Evolutionary conservation across 1,140 invertebrate species (phyloP), one percentile per base, ranked within the genome.

Genomic region (Philotrypesis tridentata): DNA sequence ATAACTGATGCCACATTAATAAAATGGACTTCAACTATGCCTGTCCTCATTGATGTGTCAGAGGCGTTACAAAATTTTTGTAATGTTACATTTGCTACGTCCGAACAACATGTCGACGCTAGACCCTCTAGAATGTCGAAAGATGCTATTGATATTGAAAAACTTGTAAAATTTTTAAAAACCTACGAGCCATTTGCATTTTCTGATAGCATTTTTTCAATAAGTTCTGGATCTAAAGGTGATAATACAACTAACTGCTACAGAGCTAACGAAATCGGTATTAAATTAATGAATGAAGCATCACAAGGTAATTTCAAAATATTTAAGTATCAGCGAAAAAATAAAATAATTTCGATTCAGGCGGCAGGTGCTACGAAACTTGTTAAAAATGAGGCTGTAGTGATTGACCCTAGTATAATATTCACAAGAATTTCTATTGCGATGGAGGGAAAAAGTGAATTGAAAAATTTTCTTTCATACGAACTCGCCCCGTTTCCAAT

Each of bases 111-210:
- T 70, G 67, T 80, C 23, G 86, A 87, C 40, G 3, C 61, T 12
- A 7, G 55, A 11, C 17, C 2, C 0, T 43, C 48, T 14, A 6
- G 83, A 78, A 78, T 84, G 1, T 1, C 1, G 8, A 63, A 55
- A 78, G 79, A 83, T 63, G 17, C 11, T 1, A 14, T 17, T 1
- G 70, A 89, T 87, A 87, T 86, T 43, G 88, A 89, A 86, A 86
- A 87, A 9, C 89, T 90, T 60, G 83, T 89, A n/a, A 14, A 63
- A 11, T 76, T 61, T 33, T 65, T 63, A n/a, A 25, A 33, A 5
- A 23, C n/a, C 4, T 48, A 71, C 23, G 48, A 70, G 23, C 74
- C 80, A 1, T 82, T 82, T 61, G 6, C 29, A 0, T 14, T 23
- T 11, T 48, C 23, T 7, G 27, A 75, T 1, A n/a, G 23, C 1